Evolutionary conservation across 2,113 vertebrate species (phyloP).

Genomic region (Aphyosemion australe): DNA sequence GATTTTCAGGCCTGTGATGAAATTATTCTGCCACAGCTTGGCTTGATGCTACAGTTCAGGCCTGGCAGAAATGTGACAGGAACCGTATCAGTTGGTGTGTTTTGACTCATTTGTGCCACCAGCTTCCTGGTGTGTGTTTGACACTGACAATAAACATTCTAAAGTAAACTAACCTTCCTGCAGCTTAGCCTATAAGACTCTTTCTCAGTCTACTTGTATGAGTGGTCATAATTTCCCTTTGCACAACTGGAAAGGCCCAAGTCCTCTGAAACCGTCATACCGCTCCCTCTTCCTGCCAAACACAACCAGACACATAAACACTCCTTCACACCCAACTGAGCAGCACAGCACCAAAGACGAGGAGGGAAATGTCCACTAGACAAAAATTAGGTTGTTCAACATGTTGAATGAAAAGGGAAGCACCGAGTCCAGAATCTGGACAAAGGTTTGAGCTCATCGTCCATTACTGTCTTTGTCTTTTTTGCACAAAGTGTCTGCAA

Average conservation of each 20-base stretch:
- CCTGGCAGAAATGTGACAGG: constrained; percentile 30
- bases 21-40: constrained; percentile 58
- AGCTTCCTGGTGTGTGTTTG: constrained; percentile 3
- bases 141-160: constrained; percentile 12
- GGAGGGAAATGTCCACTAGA: constrained; percentile 35
- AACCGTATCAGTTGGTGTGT: too few relatives aligned
- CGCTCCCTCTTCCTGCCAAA: constrained; percentile 56
- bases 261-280: constrained; percentile 54
- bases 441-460: too few relatives aligned
- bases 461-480: constrained; percentile 36
- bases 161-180: constrained; percentile 25
- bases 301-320: constrained; percentile 68
- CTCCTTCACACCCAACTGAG: constrained; percentile 72
- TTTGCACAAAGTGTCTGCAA: constrained; percentile 40
- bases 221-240: constrained; percentile 49
- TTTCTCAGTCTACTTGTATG: constrained; percentile 52
- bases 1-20: constrained; percentile 64
- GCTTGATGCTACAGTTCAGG: constrained; percentile 18
- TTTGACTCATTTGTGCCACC: background rate
- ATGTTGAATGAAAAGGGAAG: too few relatives aligned
- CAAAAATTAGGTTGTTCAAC: too few relatives aligned
- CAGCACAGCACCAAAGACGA: constrained; percentile 43
- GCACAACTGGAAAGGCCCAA: constrained; percentile 25
- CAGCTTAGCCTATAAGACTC: background rate
- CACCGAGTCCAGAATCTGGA: too few relatives aligned